Conservation (phyloP, 2,888 invertebrate species). For the Creontiades dilutus region DNA sequence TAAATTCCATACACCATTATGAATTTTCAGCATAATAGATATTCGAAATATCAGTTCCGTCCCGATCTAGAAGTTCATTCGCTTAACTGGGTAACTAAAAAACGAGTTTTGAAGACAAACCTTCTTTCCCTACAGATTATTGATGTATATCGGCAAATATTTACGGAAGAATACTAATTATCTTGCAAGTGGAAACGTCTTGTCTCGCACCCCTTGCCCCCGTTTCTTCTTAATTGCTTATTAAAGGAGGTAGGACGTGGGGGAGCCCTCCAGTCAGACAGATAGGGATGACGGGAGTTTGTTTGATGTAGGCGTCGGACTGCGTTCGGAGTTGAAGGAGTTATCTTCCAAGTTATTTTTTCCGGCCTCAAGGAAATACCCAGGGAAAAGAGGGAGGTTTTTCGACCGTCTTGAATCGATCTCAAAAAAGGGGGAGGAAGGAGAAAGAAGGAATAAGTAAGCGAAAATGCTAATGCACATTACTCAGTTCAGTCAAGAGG, state of each 20-base stretch:
- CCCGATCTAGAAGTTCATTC: background rate
- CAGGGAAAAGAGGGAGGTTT: constrained; percentile 33
- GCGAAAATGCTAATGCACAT: constrained; percentile 63
- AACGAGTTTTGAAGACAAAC: background rate
- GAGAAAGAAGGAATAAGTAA: constrained; percentile 46
- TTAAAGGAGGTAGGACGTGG: background rate
- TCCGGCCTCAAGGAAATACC: background rate
- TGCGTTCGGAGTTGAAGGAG: constrained; percentile 14
- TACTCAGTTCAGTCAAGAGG: constrained; percentile 54
- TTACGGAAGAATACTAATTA: constrained; percentile 47
- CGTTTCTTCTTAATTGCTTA: constrained; percentile 44
- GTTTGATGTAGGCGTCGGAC: constrained; percentile 45
- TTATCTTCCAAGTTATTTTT: constrained; percentile 2
- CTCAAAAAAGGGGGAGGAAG: constrained; percentile 30
- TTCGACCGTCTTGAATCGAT: constrained; percentile 40
- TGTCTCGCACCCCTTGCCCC: constrained; percentile 3
- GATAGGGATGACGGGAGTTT: constrained; percentile 31
- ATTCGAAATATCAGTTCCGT: too few relatives aligned
- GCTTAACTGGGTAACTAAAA: background rate
- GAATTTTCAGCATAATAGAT: too few relatives aligned
- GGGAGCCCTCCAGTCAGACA: background rate
- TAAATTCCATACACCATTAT: too few relatives aligned
- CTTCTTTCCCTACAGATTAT: constrained; percentile 30
- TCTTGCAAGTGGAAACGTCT: constrained; percentile 32
- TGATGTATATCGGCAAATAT: constrained; percentile 63